These are phyloP conservation scores for Rhynchophorus ferrugineus DNA, from an alignment of 1,140 invertebrate species.

Conservation along the genomic window DNA sequence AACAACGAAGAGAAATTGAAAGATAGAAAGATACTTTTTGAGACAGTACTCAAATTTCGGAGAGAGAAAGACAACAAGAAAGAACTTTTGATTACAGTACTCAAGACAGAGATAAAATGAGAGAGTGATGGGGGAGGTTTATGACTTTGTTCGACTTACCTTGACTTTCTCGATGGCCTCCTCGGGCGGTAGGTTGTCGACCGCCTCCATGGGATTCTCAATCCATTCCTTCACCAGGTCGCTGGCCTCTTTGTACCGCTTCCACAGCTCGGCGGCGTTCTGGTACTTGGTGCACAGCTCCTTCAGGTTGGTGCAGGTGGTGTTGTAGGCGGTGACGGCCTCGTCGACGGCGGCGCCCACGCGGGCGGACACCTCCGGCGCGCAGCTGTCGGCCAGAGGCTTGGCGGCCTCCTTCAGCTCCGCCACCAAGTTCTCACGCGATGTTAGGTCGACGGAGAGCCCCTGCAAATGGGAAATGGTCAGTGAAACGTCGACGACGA, in stretches of 20 bases:
- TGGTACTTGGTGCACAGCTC: conserved; percentile 64
- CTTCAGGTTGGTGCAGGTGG: conserved; percentile 62
- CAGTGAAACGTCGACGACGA: not conserved
- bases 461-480: conserved; percentile 23
- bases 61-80: too few species aligned
- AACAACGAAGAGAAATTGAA: too few species aligned
- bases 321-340: conserved; percentile 66
- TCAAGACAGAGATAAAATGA: too few species aligned
- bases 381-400: conserved; percentile 59
- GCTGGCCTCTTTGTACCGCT: conserved; percentile 64
- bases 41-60: too few species aligned
- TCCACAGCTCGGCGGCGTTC: conserved; percentile 67
- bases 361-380: conserved; percentile 57
- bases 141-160: too few species aligned
- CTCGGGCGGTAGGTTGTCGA: conserved; percentile 53
- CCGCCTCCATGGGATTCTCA: conserved; percentile 58
- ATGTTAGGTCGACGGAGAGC: conserved; percentile 53
- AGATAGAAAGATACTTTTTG: too few species aligned
- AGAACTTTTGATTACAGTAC: too few species aligned
- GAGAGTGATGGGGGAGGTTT: too few species aligned
- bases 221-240: conserved; percentile 64
- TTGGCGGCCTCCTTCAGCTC: conserved; percentile 60
- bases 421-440: conserved; percentile 60
- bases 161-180: conserved; percentile 54
- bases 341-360: conserved; percentile 65